These are phyloP conservation scores for Homalodisca vitripennis DNA, from an alignment of 1,140 invertebrate genomes.

Conservation along the genomic window DNA sequence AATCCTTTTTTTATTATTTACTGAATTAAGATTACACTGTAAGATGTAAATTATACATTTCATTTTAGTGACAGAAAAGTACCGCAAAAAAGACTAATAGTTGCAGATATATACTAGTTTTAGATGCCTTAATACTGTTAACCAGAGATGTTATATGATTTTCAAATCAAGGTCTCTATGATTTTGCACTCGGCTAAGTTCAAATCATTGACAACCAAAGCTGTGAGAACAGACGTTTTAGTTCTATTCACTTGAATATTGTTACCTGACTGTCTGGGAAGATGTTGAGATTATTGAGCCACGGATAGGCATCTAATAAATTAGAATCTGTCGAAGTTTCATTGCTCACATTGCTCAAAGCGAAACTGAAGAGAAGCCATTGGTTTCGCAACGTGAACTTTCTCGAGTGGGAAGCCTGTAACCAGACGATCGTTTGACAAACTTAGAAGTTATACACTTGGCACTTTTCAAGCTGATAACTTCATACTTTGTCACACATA, in stretches of 20 bases:
- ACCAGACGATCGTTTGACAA: not conserved
- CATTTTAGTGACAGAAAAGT: too few relatives aligned
- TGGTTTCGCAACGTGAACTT: slow-evolving; percentile 5
- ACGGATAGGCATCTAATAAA: not conserved
- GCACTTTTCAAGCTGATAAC: not conserved
- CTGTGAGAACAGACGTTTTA: not conserved
- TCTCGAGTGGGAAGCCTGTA: not conserved
- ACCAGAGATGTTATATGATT: not conserved
- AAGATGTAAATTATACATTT: not conserved
- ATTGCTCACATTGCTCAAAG: not conserved
- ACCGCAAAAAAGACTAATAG: too few relatives aligned
- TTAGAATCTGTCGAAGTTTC: not conserved
- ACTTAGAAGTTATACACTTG: not conserved
- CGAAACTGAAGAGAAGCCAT: slow-evolving; percentile 9
- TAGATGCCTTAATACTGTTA: not conserved
- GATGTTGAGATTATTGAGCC: not conserved
- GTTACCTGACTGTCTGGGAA: slow-evolving; percentile 3
- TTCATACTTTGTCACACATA: not conserved
- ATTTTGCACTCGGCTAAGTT: not conserved
- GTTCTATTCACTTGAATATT: not conserved
- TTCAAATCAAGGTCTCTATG: not conserved
- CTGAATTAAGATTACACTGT: not conserved
- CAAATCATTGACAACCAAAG: not conserved
- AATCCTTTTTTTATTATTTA: not conserved
- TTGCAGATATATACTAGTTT: too few relatives aligned